Evolutionary conservation across 2,888 invertebrate genomes (phyloP).

Genomic region (Harmothoe impar): DNA sequence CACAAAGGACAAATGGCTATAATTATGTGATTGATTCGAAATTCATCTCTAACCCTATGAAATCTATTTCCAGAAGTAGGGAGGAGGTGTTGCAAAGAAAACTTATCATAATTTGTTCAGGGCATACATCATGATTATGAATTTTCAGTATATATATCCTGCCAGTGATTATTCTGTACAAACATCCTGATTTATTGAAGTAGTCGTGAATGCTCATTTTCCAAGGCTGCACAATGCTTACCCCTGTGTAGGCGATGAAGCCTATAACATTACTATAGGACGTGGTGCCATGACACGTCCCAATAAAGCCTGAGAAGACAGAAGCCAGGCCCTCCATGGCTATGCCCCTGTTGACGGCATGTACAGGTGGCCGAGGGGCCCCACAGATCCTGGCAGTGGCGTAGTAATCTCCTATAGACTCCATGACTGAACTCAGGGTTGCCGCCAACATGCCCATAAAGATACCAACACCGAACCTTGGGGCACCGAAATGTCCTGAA

Average conservation of each 20-base stretch:
- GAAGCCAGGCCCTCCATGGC: constrained; percentile 52
- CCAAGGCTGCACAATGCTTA: too few species aligned
- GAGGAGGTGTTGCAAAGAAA: too few species aligned
- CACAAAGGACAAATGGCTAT: too few species aligned
- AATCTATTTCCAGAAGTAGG: too few species aligned
- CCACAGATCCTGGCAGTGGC: constrained; percentile 53
- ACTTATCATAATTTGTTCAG: too few species aligned
- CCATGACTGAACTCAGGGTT: constrained; percentile 38
- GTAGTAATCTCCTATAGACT: constrained; percentile 53
- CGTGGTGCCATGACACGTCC: constrained; percentile 57
- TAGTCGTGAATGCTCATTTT: too few species aligned
- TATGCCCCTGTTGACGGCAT: constrained; percentile 61
- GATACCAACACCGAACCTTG: neutral
- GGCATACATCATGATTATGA: too few species aligned
- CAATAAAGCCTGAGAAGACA: constrained; percentile 55
- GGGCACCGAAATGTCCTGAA: constrained; percentile 58
- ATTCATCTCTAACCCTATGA: too few species aligned
- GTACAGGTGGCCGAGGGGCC: neutral
- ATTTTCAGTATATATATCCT: too few species aligned
- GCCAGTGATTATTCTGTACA: too few species aligned
- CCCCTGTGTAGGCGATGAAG: constrained; percentile 62
- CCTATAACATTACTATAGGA: constrained; percentile 63
- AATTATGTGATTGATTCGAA: too few species aligned
- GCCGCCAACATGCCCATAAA: constrained; percentile 27
- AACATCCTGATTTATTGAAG: too few species aligned